Conservation (phyloP, 2,797 vertebrate genomes). For the Gastrophryne carolinensis region DNA sequence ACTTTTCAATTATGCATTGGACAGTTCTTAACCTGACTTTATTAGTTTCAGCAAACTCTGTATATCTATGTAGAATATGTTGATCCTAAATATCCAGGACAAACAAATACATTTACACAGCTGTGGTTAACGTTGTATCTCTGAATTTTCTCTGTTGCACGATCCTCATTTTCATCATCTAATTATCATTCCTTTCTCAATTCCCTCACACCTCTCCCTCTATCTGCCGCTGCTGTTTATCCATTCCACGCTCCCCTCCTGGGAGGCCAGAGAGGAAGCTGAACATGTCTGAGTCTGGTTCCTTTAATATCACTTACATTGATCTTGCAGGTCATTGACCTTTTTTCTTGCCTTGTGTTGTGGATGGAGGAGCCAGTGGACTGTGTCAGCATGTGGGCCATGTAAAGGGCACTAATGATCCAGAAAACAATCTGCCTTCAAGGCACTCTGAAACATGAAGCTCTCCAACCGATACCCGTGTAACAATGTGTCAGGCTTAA, state of each 20-base stretch:
- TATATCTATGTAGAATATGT: too few relatives aligned
- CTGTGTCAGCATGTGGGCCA: conserved; percentile 53
- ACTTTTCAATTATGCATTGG: too few relatives aligned
- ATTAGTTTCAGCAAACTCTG: too few relatives aligned
- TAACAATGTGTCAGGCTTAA: not conserved
- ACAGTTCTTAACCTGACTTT: too few relatives aligned
- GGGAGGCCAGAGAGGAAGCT: conserved; percentile 16
- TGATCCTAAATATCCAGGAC: too few relatives aligned
- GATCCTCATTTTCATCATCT: not conserved
- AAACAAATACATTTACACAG: too few relatives aligned
- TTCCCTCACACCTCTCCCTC: not conserved
- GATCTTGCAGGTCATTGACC: conserved; percentile 58
- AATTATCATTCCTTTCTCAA: not conserved
- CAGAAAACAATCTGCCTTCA: conserved; percentile 57
- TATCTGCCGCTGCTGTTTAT: not conserved
- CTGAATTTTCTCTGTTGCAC: not conserved
- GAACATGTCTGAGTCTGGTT: conserved; percentile 33
- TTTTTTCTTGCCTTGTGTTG: conserved; percentile 54
- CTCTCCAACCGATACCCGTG: conserved; percentile 8
- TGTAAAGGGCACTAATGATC: conserved; percentile 61
- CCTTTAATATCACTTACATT: conserved; percentile 40
- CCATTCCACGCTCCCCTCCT: not conserved
- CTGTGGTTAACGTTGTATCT: too few relatives aligned
- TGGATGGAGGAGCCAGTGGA: conserved; percentile 54
- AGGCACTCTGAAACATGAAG: conserved; percentile 40